Percentiles rank a stretch among this genome's conserved stretches.
Evolutionary conservation across 2,797 vertebrate species (phyloP).

Genomic region (Sebastes hubbsi): DNA sequence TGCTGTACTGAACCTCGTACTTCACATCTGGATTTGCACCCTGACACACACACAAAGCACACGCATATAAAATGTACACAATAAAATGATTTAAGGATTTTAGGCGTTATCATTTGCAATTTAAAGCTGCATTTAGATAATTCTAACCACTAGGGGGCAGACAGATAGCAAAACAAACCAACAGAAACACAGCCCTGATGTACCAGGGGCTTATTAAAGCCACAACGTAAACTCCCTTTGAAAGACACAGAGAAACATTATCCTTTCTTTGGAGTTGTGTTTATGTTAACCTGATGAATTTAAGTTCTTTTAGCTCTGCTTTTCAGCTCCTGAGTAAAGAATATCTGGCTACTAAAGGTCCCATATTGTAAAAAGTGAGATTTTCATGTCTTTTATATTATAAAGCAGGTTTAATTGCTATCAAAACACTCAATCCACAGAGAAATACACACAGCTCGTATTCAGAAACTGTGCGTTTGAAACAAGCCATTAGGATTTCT

Average conservation of each 20-base stretch:
- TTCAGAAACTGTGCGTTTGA: too few species aligned
- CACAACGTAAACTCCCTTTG: not conserved
- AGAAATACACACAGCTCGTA: too few species aligned
- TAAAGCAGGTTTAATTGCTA: too few species aligned
- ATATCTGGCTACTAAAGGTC: not conserved
- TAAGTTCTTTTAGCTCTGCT: not conserved
- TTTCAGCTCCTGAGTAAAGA: not conserved
- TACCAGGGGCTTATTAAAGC: too few species aligned
- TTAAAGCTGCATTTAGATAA: not conserved
- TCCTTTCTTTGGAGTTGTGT: not conserved
- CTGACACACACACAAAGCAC: slow-evolving; percentile 67
- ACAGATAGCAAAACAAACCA: not conserved
- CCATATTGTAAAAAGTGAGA: too few species aligned
- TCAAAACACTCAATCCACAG: too few species aligned
- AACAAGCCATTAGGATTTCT: too few species aligned
- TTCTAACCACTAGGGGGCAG: not conserved
- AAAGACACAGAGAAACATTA: not conserved
- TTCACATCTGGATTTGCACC: slow-evolving; percentile 86
- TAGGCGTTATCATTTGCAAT: fast-evolving
- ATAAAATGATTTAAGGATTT: fast-evolving
- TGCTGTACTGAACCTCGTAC: slow-evolving; percentile 88
- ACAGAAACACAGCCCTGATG: too few species aligned
- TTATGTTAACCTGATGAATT: not conserved
- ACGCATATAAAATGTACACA: not conserved
- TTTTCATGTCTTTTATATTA: too few species aligned